Evolutionary conservation across 2,888 invertebrate genomes (phyloP), one percentile per base, ranked within the genome.

Genomic region (Drosophila nr. medialis): DNA sequence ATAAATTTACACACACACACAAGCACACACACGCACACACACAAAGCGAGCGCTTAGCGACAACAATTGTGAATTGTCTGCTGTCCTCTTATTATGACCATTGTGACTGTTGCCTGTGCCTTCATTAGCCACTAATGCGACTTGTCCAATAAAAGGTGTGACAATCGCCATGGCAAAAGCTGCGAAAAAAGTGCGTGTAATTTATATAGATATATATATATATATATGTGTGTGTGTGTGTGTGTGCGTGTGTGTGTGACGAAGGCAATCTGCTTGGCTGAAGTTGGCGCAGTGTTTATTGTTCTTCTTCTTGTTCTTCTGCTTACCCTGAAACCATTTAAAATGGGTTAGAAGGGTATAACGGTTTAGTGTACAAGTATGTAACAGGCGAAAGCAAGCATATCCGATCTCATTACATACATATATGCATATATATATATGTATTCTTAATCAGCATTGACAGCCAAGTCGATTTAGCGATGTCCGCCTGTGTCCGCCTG

Each of bases 91-190:
- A 72, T 64, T 72, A 51, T 62, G 50, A 30, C 40, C 78, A 69
- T 76, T 76, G 72, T 80, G 77, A 74, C 45, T 55, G 61, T 50
- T 51, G 54, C 34, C 64, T 83, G 77, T 68, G 66, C 83, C 89
- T 89, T 89, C 83, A 89, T 89, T 89, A 86, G 78, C 82, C 68
- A 81, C 79, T 78, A 81, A 84, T 81, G 85, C 56, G 61, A 68
- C 60, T 65, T 8, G 75, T 56, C 65, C 74, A 75, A 77, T 81
- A 79, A 83, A 87, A 85, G 90, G 88, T 89, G 90, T 81, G 90
- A 87, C 90, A 81, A 87, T 75, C 84, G 88, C 64, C 68, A 58
- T 54, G 75, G 36, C 54, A 61, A 64, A 64, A 65, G 60, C 48
- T 40, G 45, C 68, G 30, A 51, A 68, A 75, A 75, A 75, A 75